Evolutionary conservation across 2,113 vertebrate species (phyloP).

Genomic region (Hippocampus mohnikei): DNA sequence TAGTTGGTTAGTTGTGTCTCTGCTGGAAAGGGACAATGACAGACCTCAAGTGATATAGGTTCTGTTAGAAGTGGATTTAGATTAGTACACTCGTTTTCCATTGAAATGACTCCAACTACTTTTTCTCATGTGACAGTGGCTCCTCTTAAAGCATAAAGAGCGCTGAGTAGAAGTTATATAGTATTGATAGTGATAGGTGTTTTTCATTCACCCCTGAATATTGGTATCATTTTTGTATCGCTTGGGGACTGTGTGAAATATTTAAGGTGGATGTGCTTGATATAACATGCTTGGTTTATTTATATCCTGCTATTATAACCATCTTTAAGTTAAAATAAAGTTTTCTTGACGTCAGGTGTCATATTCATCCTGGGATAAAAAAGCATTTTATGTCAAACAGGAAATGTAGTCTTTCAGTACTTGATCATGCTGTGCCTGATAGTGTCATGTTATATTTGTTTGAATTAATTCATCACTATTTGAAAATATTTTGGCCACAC

Average conservation of each 20-base stretch:
- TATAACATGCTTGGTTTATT: constrained; percentile 8
- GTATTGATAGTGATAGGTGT: constrained; percentile 35
- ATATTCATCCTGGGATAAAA: not conserved
- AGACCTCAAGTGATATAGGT: constrained; percentile 16
- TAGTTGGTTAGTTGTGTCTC: constrained; percentile 39
- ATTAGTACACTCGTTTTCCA: constrained; percentile 11
- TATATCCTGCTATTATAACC: not conserved
- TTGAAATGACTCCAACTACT: constrained; percentile 22
- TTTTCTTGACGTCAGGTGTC: constrained; percentile 12
- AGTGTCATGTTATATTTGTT: not conserved
- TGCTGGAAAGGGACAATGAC: constrained; percentile 58
- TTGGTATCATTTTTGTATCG: not conserved
- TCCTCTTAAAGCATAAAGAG: constrained; percentile 30
- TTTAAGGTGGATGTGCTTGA: constrained; percentile 24
- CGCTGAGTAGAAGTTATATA: constrained; percentile 29
- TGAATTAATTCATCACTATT: not conserved
- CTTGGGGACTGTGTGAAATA: constrained; percentile 9
- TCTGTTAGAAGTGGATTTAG: constrained; percentile 14
- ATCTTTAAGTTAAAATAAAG: not conserved
- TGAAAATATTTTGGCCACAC: not conserved
- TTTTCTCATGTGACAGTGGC: constrained; percentile 35
- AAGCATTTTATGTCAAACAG: not conserved
- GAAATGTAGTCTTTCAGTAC: not conserved
- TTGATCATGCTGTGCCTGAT: not conserved
- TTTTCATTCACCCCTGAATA: constrained; percentile 18